These are phyloP conservation scores for Falco naumanni DNA, from an alignment of 2,797 vertebrate species.

Conservation along the genomic window DNA sequence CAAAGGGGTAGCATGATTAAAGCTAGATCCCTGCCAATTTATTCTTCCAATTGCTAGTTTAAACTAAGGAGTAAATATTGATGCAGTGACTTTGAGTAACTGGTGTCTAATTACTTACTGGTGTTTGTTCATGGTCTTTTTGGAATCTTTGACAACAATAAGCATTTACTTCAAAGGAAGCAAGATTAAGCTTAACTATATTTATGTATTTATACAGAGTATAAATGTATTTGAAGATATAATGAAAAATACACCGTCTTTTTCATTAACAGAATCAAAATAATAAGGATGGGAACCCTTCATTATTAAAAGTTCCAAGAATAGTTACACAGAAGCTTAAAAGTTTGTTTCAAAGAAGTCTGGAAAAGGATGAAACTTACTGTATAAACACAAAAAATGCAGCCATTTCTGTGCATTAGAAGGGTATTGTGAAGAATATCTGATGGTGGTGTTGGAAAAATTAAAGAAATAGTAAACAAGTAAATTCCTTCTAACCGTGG, in stretches of 20 bases:
- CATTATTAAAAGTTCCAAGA: constrained; percentile 36
- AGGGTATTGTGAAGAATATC: constrained; percentile 59
- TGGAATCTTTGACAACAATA: background rate
- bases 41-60: background rate
- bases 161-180: background rate
- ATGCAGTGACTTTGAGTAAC: background rate
- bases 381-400: constrained; percentile 15
- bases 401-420: constrained; percentile 42
- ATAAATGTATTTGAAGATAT: background rate
- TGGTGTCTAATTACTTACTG: background rate
- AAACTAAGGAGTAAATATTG: background rate
- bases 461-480: background rate
- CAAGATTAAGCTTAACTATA: background rate
- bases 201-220: background rate
- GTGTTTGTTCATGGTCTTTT: background rate
- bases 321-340: constrained; percentile 4
- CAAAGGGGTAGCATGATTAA: background rate
- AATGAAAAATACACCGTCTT: background rate
- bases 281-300: constrained; percentile 69
- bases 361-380: constrained; percentile 55
- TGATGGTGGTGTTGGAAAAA: constrained; percentile 22
- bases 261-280: constrained; percentile 53
- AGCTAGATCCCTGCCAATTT: background rate
- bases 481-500: background rate
- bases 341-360: constrained; percentile 49